Conservation (phyloP, 2,888 invertebrate species). For the Ecdyonurus torrentis region DNA sequence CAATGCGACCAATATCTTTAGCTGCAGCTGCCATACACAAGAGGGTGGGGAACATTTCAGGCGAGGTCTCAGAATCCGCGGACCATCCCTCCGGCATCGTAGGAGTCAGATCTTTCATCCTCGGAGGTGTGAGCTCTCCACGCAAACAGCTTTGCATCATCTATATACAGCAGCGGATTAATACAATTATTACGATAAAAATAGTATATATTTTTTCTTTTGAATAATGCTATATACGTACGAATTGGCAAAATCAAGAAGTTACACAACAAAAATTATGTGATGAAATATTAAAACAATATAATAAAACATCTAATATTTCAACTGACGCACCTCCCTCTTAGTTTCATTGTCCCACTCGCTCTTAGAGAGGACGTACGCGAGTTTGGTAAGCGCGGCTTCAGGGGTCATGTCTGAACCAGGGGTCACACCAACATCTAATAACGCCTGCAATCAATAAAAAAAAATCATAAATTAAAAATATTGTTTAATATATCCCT, state of each 20-base stretch:
- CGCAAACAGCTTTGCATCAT: constrained; percentile 62
- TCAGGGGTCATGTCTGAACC: constrained; percentile 88
- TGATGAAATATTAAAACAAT: no score
- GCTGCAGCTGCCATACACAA: constrained; percentile 43
- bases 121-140: constrained; percentile 53
- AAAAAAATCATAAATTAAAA: no score
- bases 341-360: constrained; percentile 47
- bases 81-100: constrained; percentile 24
- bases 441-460: constrained; percentile 37
- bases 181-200: not conserved
- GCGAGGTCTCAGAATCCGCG: constrained; percentile 32
- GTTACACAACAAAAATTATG: no score
- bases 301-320: no score
- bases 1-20: constrained; percentile 34
- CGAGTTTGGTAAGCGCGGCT: constrained; percentile 79
- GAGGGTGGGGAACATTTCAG: constrained; percentile 46
- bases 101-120: constrained; percentile 12
- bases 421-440: constrained; percentile 53
- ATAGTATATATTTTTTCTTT: no score
- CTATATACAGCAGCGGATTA: no score
- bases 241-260: no score
- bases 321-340: constrained; percentile 37
- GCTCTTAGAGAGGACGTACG: constrained; percentile 70
- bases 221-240: no score
- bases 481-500: no score